phyloP scores from a whole-genome alignment of 2,888 invertebrate species.

The Luffia ferchaultella region DNA sequence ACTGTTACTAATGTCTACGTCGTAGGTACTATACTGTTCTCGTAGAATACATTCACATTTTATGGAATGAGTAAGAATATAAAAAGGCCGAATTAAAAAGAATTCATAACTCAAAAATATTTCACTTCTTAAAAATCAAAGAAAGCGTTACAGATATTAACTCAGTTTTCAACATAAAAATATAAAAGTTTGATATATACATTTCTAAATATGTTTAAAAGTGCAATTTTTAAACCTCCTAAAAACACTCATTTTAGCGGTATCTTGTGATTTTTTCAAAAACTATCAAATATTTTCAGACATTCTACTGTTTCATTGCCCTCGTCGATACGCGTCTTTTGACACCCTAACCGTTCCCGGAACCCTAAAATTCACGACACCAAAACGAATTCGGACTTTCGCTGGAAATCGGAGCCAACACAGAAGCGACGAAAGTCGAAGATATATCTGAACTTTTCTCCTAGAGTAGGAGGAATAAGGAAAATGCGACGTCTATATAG shows the following conservation, averaged over 20 bases:
- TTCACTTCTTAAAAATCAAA: neutral
- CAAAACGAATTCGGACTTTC: neutral
- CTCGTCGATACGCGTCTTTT: neutral
- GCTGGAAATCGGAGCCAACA: no score
- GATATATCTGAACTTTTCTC: no score
- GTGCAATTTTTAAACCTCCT: neutral
- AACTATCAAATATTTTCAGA: neutral
- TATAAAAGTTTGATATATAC: neutral
- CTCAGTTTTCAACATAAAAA: neutral
- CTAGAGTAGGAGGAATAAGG: no score
- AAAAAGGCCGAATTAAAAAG: no score
- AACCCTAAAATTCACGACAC: neutral
- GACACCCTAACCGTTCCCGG: neutral
- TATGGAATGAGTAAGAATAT: no score
- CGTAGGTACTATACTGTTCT: no score
- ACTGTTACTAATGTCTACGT: no score
- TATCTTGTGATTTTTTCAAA: neutral
- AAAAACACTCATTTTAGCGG: neutral
- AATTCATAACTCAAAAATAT: neutral
- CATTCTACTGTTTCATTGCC: neutral
- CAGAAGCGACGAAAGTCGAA: no score
- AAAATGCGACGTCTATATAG: no score
- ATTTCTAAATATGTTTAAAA: neutral
- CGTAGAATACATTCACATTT: no score
- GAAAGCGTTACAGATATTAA: neutral